Conservation (phyloP, 2,113 vertebrate genomes). For the Corythornis vintsioides region DNA sequence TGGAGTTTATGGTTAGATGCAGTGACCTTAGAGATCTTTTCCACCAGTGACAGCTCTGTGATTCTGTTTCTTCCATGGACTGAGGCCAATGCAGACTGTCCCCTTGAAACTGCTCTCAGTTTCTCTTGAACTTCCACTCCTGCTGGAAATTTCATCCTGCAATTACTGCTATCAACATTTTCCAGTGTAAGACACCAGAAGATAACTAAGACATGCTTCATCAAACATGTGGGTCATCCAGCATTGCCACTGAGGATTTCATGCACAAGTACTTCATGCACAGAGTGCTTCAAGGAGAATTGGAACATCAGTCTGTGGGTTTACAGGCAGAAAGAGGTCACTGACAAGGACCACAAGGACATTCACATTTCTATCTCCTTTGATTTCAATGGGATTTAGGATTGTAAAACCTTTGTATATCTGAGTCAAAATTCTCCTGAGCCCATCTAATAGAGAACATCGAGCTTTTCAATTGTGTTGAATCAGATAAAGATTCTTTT, state of each 20-base stretch:
- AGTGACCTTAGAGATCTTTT: too few relatives aligned
- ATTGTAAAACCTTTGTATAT: background rate
- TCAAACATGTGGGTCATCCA: background rate
- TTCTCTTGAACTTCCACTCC: background rate
- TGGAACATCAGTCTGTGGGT: background rate
- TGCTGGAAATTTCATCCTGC: background rate
- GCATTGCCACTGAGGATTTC: background rate
- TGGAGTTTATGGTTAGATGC: too few relatives aligned
- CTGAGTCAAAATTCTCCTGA: background rate
- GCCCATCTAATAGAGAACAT: background rate
- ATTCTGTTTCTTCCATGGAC: too few relatives aligned
- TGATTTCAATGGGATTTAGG: background rate
- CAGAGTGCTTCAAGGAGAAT: background rate
- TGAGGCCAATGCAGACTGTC: too few relatives aligned
- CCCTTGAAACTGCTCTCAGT: background rate
- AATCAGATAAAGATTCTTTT: background rate
- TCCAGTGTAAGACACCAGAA: background rate
- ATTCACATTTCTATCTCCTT: background rate
- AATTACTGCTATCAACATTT: background rate
- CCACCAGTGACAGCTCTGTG: too few relatives aligned
- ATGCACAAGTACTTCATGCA: background rate
- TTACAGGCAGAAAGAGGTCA: background rate
- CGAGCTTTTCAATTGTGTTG: background rate
- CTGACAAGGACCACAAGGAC: background rate
- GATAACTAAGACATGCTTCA: background rate